These are phyloP conservation scores for Coenonympha glycerion DNA, from an alignment of 2,888 invertebrate genomes.

Conservation along the genomic window DNA sequence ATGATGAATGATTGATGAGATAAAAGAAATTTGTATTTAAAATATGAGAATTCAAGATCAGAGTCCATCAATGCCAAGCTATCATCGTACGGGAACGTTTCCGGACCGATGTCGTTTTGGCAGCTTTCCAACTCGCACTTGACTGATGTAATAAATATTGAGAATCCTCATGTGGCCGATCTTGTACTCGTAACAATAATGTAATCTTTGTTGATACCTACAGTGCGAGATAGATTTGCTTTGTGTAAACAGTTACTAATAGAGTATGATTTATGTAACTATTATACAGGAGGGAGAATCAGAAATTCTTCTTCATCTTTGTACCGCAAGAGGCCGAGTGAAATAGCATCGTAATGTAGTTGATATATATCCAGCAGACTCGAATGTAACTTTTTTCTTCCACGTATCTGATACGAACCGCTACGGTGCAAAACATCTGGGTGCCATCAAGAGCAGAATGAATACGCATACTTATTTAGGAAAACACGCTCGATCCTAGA, in stretches of 20 bases:
- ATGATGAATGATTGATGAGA: neutral
- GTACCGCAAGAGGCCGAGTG: too few relatives aligned
- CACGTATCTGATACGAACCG: too few relatives aligned
- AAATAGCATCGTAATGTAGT: too few relatives aligned
- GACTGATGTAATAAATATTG: constrained; percentile 19
- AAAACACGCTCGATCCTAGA: too few relatives aligned
- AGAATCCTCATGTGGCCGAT: constrained; percentile 1
- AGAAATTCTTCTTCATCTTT: too few relatives aligned
- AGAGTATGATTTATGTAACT: too few relatives aligned
- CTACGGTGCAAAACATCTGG: too few relatives aligned
- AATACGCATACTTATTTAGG: too few relatives aligned
- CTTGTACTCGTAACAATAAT: constrained; percentile 5
- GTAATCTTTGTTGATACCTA: neutral
- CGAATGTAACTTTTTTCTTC: too few relatives aligned
- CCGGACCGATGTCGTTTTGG: constrained; percentile 19
- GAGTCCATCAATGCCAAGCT: constrained; percentile 16
- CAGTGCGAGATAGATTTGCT: neutral
- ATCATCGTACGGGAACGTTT: constrained; percentile 15
- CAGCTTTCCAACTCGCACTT: constrained; percentile 22
- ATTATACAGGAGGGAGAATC: too few relatives aligned
- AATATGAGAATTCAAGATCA: constrained; percentile 2
- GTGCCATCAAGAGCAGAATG: too few relatives aligned
- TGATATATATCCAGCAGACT: too few relatives aligned
- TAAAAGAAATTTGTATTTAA: neutral
- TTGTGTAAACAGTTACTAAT: neutral